Conservation (phyloP, 2,113 vertebrate genomes). For the Macrotis lagotis region DNA sequence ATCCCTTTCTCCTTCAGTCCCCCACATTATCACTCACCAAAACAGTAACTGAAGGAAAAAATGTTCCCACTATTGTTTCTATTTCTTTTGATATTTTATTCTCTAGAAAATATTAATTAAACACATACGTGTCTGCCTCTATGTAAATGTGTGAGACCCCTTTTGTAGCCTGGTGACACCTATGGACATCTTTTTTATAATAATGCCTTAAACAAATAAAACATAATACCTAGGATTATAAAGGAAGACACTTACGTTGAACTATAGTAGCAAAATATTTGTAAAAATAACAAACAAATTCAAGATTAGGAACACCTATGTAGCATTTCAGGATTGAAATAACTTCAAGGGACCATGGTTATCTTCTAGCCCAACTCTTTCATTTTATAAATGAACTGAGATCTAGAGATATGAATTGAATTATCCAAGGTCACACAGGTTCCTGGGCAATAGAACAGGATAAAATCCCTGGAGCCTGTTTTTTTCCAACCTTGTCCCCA, state of each 20-base stretch:
- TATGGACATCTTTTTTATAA: background rate
- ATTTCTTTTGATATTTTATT: background rate
- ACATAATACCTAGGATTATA: no score
- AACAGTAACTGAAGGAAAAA: background rate
- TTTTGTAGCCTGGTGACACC: background rate
- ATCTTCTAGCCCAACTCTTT: background rate
- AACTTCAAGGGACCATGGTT: background rate
- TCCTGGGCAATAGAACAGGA: background rate
- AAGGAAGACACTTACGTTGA: background rate
- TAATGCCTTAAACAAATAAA: background rate
- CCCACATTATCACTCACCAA: background rate
- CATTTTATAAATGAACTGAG: background rate
- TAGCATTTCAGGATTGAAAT: background rate
- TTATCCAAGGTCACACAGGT: background rate
- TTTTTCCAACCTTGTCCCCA: background rate
- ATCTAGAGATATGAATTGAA: background rate
- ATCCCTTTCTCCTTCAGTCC: background rate
- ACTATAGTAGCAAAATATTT: background rate
- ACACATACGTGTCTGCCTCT: no score
- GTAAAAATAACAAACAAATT: background rate
- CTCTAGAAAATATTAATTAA: background rate
- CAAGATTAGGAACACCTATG: background rate
- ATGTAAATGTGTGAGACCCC: no score
- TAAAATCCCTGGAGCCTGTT: background rate
- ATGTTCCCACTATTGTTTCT: background rate